These are phyloP conservation scores for Elachura formosa DNA, from an alignment of 2,113 vertebrate species.

Conservation along the genomic window DNA sequence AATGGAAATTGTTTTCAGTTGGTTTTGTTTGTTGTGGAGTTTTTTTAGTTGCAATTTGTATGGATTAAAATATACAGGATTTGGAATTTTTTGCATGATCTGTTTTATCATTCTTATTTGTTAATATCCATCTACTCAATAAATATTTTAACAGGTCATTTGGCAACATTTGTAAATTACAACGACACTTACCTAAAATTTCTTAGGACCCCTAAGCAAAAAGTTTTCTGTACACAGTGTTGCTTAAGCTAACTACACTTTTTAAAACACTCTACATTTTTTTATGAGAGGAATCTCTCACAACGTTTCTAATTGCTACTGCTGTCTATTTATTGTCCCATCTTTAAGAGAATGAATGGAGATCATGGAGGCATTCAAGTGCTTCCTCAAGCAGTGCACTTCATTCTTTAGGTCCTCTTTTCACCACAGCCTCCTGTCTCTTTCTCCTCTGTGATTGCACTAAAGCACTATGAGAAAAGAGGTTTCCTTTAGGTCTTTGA, in stretches of 20 bases:
- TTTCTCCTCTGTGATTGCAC: neutral
- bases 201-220: neutral
- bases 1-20: fast-evolving
- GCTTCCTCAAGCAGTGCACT: neutral
- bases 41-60: neutral
- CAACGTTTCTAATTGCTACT: neutral
- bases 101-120: neutral
- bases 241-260: neutral
- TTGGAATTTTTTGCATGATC: neutral
- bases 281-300: neutral
- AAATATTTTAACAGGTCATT: neutral
- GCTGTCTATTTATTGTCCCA: neutral
- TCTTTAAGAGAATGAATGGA: neutral
- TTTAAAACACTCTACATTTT: neutral
- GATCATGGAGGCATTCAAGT: neutral
- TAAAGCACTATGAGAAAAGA: neutral
- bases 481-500: neutral
- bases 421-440: neutral
- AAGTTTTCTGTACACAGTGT: neutral
- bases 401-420: neutral
- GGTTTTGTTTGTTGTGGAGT: neutral
- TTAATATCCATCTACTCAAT: neutral
- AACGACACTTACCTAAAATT: neutral
- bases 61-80: neutral
- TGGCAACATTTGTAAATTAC: neutral